These are phyloP conservation scores for Microvelia longipes DNA, from an alignment of 1,140 invertebrate species.

Conservation along the genomic window DNA sequence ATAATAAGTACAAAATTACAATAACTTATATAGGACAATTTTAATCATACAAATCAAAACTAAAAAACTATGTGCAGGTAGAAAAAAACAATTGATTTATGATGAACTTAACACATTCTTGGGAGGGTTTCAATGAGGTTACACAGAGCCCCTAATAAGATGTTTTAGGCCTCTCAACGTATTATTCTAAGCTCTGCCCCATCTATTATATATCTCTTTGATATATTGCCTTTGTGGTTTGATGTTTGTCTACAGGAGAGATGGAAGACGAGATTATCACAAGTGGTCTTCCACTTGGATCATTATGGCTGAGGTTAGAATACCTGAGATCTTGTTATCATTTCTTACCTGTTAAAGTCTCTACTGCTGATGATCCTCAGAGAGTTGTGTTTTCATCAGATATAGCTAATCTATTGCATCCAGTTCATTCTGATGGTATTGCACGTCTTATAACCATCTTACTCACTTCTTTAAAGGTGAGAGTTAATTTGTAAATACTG, in stretches of 20 bases:
- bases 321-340: conserved; percentile 42
- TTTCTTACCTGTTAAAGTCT: conserved; percentile 37
- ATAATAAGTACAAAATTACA: too few species aligned
- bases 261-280: conserved; percentile 45
- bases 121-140: too few species aligned
- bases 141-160: too few species aligned
- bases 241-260: conserved; percentile 30
- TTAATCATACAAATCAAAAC: too few species aligned
- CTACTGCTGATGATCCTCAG: conserved; percentile 36
- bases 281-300: conserved; percentile 44
- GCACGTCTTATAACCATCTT: conserved; percentile 37
- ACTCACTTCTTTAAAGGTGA: conserved; percentile 40
- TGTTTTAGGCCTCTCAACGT: too few species aligned
- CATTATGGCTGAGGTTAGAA: conserved; percentile 49
- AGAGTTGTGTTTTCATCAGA: conserved; percentile 44
- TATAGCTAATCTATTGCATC: conserved; percentile 44
- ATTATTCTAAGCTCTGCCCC: too few species aligned
- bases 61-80: too few species aligned
- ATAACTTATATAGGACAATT: too few species aligned
- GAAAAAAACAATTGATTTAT: too few species aligned
- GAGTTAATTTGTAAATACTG: conserved; percentile 1
- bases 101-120: too few species aligned
- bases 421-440: conserved; percentile 36
- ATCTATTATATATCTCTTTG: too few species aligned
- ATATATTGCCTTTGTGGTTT: too few species aligned